Evolutionary conservation across 2,113 vertebrate genomes (phyloP).

Genomic region (Cisticola juncidis): DNA sequence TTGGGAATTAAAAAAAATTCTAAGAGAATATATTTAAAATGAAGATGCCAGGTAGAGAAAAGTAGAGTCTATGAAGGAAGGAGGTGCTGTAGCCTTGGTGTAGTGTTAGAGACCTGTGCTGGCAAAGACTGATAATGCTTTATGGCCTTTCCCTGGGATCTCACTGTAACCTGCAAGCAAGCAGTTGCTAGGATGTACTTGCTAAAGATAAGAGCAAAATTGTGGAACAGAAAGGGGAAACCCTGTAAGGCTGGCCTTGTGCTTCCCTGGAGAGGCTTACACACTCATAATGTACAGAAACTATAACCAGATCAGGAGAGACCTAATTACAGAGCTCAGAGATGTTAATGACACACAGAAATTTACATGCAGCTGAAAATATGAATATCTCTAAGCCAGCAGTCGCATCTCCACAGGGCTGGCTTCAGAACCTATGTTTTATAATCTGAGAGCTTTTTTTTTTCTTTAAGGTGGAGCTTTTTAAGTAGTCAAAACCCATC

Average conservation of each 20-base stretch:
- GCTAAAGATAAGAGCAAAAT: conserved; percentile 9
- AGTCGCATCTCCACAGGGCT: conserved; percentile 69
- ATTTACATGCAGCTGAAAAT: conserved; percentile 79
- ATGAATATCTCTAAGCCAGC: conserved; percentile 73
- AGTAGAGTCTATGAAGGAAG: not conserved
- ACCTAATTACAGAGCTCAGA: conserved; percentile 80
- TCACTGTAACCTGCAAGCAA: conserved; percentile 6
- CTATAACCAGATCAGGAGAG: conserved; percentile 76
- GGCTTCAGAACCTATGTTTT: conserved; percentile 68
- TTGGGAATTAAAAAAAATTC: not conserved
- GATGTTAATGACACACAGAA: conserved; percentile 81
- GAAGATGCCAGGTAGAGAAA: not conserved
- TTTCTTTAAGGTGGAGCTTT: conserved; percentile 31
- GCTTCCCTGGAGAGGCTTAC: conserved; percentile 57
- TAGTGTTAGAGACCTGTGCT: not conserved
- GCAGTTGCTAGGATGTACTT: conserved; percentile 19
- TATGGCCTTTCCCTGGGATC: not conserved
- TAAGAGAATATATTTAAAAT: not conserved
- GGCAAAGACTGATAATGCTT: not conserved
- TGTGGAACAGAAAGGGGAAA: conserved; percentile 32
- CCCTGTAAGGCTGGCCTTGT: conserved; percentile 38
- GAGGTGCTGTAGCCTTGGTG: not conserved
- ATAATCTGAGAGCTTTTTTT: conserved; percentile 41
- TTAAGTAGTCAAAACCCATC: not conserved
- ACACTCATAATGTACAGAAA: conserved; percentile 60